phyloP scores from a whole-genome alignment of 2,797 vertebrate species.

The Galaxias olidus region DNA sequence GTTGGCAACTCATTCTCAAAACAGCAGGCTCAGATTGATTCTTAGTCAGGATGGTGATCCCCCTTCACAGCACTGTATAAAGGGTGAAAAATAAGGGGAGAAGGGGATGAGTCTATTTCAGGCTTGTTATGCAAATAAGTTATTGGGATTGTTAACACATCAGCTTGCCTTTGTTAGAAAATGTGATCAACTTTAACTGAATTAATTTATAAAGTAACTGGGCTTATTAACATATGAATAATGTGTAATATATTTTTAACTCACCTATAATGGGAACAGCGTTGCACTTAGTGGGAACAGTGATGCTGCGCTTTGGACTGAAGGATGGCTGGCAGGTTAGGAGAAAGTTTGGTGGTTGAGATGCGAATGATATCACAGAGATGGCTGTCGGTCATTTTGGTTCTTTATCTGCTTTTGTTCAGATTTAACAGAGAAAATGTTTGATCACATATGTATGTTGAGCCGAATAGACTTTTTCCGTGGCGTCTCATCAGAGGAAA shows the following conservation, averaged over 20 bases:
- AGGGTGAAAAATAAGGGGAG: not conserved
- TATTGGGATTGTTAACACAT: conserved; percentile 12
- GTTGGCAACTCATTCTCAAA: conserved; percentile 17
- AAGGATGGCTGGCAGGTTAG: conserved; percentile 30
- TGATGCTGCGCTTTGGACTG: conserved; percentile 30
- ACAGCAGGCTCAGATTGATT: conserved; percentile 15
- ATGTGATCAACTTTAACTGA: conserved; percentile 5
- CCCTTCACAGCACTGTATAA: conserved; percentile 13
- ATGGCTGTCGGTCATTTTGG: conserved; percentile 29
- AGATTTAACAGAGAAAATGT: conserved; percentile 28
- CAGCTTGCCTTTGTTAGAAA: conserved; percentile 8
- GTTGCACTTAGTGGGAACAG: conserved; percentile 16
- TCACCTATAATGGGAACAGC: conserved; percentile 14
- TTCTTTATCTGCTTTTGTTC: conserved; percentile 26
- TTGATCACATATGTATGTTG: conserved; percentile 27
- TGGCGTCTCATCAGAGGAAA: conserved; percentile 25
- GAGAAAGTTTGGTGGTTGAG: conserved; percentile 32
- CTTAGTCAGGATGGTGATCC: conserved; percentile 15
- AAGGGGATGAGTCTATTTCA: conserved; percentile 9
- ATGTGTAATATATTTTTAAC: conserved; percentile 10
- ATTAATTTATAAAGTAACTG: conserved; percentile 14
- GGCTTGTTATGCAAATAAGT: conserved; percentile 12
- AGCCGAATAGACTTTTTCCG: conserved; percentile 20
- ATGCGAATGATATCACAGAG: conserved; percentile 33
- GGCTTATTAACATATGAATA: conserved; percentile 14